A percentile compares a stretch with the other conserved stretches of the same genome.
phyloP scores from a whole-genome alignment of 2,888 invertebrate species.

The Noctua fimbriata region DNA sequence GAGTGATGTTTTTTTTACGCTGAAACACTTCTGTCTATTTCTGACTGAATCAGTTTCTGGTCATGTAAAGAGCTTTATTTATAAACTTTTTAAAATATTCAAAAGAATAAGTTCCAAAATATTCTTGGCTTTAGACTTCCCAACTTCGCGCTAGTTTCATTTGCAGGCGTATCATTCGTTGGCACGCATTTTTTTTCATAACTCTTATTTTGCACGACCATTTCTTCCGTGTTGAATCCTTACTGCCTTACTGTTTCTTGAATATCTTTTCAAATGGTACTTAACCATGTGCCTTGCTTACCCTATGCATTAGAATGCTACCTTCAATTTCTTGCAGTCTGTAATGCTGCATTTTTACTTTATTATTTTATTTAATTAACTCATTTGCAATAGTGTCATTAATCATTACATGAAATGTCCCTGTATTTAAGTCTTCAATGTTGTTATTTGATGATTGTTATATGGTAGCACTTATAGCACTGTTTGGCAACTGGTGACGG shows the following conservation, averaged over 20 bases:
- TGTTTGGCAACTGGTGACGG: slow-evolving; percentile 83
- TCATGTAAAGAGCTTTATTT: background rate
- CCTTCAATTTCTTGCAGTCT: background rate
- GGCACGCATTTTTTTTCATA: background rate
- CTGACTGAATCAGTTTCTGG: background rate
- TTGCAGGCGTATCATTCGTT: background rate
- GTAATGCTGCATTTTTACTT: background rate
- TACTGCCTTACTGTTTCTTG: too few species aligned
- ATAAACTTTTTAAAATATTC: background rate
- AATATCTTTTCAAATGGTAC: background rate
- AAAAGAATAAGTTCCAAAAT: too few species aligned
- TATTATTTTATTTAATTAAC: background rate
- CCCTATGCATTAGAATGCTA: background rate
- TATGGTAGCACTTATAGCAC: slow-evolving; percentile 84
- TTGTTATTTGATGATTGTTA: slow-evolving; percentile 76
- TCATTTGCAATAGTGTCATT: slow-evolving; percentile 41
- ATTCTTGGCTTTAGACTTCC: background rate
- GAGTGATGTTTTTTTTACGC: slow-evolving; percentile 16
- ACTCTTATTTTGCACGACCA: background rate
- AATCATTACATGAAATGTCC: slow-evolving; percentile 65
- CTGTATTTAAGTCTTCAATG: slow-evolving; percentile 65
- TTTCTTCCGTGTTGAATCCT: background rate
- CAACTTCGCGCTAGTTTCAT: background rate
- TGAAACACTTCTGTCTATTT: slow-evolving; percentile 11
- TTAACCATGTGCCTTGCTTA: background rate